These are phyloP conservation scores for Lanius ludovicianus DNA, from an alignment of 2,113 vertebrate species.

Conservation along the genomic window DNA sequence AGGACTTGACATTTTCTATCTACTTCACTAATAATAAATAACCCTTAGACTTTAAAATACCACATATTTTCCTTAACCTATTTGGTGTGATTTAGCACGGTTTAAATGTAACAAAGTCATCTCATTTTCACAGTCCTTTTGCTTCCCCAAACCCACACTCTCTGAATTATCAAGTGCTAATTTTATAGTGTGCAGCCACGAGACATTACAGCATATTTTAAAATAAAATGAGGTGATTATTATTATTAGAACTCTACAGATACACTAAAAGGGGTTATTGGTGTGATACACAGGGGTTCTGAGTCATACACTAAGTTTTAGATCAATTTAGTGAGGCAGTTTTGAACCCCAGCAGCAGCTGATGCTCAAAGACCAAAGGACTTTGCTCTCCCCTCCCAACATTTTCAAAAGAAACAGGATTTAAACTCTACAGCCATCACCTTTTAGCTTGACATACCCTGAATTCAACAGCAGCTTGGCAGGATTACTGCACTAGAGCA, in stretches of 20 bases:
- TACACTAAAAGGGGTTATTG: not conserved
- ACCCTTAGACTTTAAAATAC: not conserved
- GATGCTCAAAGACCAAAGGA: not conserved
- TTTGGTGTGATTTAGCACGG: not conserved
- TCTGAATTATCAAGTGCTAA: not conserved
- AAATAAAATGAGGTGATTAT: not conserved
- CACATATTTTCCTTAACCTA: not conserved
- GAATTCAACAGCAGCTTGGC: not conserved
- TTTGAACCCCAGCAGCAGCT: not conserved
- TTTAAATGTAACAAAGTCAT: not conserved
- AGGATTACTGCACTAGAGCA: not conserved
- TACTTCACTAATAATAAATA: not conserved
- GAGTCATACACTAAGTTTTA: not conserved
- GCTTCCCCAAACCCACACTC: not conserved
- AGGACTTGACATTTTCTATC: not conserved
- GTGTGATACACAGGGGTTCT: not conserved
- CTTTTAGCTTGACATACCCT: not conserved
- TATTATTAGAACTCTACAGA: not conserved
- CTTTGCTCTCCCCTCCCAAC: not conserved
- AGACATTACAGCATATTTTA: not conserved
- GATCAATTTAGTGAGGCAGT: rapidly evolving
- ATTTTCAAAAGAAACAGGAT: not conserved
- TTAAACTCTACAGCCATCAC: not conserved
- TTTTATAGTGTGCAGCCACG: not conserved
- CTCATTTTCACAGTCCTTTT: not conserved